Evolutionary conservation across 2,113 vertebrate species (phyloP).

Genomic region (Otolemur garnettii): DNA sequence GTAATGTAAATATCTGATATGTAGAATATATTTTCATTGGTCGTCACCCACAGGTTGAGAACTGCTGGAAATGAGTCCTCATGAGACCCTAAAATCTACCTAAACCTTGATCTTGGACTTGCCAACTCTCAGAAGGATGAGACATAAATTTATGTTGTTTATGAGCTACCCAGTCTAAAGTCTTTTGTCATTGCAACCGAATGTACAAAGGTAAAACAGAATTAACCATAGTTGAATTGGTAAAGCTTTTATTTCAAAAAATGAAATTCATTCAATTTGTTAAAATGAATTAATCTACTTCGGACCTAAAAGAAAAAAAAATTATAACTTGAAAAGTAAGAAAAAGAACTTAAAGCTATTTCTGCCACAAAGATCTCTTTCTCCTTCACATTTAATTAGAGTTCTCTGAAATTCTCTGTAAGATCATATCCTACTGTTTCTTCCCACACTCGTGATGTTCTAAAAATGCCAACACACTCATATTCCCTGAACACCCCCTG

Average conservation of each 20-base stretch:
- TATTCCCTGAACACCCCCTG: neutral
- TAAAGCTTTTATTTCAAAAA: neutral
- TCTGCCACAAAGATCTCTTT: neutral
- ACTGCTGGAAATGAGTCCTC: no score
- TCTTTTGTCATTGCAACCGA: neutral
- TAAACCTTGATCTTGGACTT: neutral
- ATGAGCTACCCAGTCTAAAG: neutral
- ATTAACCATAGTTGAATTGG: neutral
- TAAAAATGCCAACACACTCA: neutral
- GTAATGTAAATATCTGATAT: no score
- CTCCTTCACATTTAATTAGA: neutral
- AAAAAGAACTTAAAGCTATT: neutral
- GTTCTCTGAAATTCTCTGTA: constrained; percentile 7
- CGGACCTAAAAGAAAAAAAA: neutral
- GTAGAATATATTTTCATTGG: no score
- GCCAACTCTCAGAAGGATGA: neutral
- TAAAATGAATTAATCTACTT: neutral
- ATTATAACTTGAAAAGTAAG: constrained; percentile 25
- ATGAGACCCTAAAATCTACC: neutral
- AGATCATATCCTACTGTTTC: neutral
- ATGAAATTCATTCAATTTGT: neutral
- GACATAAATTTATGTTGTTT: neutral
- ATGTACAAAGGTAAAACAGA: neutral
- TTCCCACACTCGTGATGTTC: neutral
- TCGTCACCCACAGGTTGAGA: no score